phyloP scores from a whole-genome alignment of 53 echinoderm and acorn worm species.

The Mesocentrotus franciscanus region DNA sequence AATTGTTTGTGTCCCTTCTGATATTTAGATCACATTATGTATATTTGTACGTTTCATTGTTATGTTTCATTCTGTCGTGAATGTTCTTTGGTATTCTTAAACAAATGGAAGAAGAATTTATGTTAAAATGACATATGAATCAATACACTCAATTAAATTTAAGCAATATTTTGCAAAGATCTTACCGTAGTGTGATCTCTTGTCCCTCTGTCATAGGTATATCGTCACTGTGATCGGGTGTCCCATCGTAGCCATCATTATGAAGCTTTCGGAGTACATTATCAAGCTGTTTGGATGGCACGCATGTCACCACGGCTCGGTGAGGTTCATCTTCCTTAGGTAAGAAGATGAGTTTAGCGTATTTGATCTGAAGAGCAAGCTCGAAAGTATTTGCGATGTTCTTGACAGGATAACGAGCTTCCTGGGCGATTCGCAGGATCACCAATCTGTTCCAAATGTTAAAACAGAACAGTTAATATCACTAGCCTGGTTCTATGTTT shows the following conservation, averaged over 20 bases:
- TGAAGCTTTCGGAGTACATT: constrained; percentile 78
- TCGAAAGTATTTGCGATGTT: constrained; percentile 87
- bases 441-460: constrained; percentile 80
- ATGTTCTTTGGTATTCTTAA: too few species aligned
- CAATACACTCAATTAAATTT: too few species aligned
- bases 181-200: constrained; percentile 87
- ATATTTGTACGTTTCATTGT: too few species aligned
- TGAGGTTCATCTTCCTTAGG: constrained; percentile 87
- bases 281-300: constrained; percentile 85
- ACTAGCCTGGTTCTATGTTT: too few species aligned
- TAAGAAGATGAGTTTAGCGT: constrained; percentile 86
- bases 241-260: constrained; percentile 85
- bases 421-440: constrained; percentile 81
- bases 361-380: constrained; percentile 87
- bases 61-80: too few species aligned
- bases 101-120: too few species aligned
- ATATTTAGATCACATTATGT: too few species aligned
- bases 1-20: too few species aligned
- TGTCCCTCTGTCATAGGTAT: constrained; percentile 93
- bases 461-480: too few species aligned
- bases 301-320: constrained; percentile 79
- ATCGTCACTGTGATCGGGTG: constrained; percentile 85
- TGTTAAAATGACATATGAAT: too few species aligned
- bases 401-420: constrained; percentile 81
- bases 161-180: neutral